phyloP scores from a whole-genome alignment of 2,113 vertebrate genomes.

The Brachyhypopomus occidentalis region DNA sequence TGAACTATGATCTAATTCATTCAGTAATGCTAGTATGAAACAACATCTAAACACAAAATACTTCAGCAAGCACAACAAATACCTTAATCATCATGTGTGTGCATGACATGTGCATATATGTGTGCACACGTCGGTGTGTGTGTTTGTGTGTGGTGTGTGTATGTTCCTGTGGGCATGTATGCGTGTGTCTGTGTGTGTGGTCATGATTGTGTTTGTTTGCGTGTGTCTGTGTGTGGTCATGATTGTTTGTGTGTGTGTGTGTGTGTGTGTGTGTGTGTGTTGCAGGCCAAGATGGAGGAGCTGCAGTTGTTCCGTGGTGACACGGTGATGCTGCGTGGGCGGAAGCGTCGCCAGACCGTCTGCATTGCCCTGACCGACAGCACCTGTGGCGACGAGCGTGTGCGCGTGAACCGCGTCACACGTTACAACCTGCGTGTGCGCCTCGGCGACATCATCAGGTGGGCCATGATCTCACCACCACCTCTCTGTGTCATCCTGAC shows the following conservation, averaged over 20 bases:
- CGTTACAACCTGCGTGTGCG: constrained; percentile 69
- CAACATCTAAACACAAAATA: too few relatives aligned
- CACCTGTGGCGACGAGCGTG: constrained; percentile 58
- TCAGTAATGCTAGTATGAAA: too few relatives aligned
- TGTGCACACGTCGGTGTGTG: constrained; percentile 42
- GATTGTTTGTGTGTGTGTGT: neutral
- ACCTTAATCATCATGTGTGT: too few relatives aligned
- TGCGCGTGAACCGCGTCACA: constrained; percentile 68
- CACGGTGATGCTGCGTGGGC: constrained; percentile 66
- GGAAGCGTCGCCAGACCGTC: constrained; percentile 65
- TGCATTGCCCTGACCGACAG: constrained; percentile 67
- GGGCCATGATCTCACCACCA: too few relatives aligned
- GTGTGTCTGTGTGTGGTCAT: constrained; percentile 2
- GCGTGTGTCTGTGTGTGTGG: constrained; percentile 5
- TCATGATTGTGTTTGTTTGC: neutral
- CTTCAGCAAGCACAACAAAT: too few relatives aligned
- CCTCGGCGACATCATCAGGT: constrained; percentile 69
- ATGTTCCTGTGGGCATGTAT: neutral
- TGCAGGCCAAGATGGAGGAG: constrained; percentile 67
- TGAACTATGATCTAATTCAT: too few relatives aligned
- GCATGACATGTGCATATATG: too few relatives aligned
- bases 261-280: too few relatives aligned
- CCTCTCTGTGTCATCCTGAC: too few relatives aligned
- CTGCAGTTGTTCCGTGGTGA: constrained; percentile 69
- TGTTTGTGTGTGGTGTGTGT: constrained; percentile 71